These are phyloP conservation scores for Sander vitreus DNA, from an alignment of 2,113 vertebrate species.

Conservation along the genomic window DNA sequence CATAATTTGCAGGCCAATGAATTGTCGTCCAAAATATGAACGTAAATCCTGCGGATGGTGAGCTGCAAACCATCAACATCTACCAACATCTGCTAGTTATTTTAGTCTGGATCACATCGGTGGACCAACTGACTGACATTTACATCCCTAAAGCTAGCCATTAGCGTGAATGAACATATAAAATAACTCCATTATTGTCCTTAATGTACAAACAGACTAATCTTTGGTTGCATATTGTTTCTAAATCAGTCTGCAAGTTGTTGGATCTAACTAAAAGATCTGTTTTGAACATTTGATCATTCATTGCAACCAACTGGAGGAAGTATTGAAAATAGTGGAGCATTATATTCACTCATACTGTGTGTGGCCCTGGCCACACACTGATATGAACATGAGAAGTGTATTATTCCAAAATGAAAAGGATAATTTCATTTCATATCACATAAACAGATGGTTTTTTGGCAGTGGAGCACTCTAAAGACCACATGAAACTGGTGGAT, in stretches of 20 bases:
- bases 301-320: not conserved
- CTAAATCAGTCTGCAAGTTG: not conserved
- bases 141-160: too few species aligned
- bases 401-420: conserved; percentile 28
- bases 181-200: not conserved
- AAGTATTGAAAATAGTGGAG: not conserved
- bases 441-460: conserved; percentile 42
- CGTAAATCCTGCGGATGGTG: too few species aligned
- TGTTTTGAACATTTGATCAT: conserved; percentile 10
- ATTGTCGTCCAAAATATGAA: too few species aligned
- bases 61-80: too few species aligned
- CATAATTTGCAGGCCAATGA: too few species aligned
- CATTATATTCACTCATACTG: not conserved
- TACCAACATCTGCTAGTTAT: not conserved
- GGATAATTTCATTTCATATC: conserved; percentile 37
- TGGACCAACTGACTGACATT: too few species aligned
- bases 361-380: conserved; percentile 30
- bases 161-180: too few species aligned
- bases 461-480: conserved; percentile 2
- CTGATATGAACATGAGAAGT: conserved; percentile 23
- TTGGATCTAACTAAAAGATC: not conserved
- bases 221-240: too few species aligned
- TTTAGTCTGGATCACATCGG: not conserved
- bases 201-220: not conserved
- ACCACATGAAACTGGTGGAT: conserved; percentile 35